Evolutionary conservation across 2,113 vertebrate species (phyloP), one percentile per base, ranked within the genome.

Genomic region (Spea bombifrons): DNA sequence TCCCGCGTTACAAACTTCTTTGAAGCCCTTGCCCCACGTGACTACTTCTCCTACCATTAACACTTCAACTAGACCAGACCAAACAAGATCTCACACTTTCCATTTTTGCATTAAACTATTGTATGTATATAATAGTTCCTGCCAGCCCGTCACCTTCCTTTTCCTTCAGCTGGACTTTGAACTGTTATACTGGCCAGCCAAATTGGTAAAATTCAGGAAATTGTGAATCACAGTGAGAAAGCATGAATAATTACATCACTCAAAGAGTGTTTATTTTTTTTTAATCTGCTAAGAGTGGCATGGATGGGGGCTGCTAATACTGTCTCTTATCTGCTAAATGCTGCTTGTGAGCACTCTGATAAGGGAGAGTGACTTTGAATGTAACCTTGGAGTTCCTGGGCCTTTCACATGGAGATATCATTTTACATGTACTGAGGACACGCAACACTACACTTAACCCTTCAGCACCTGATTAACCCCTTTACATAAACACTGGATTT

Each of bases 301-400:
- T 44, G 71, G 77, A 68, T 48, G 61, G 57, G 76, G 71, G 50
- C 65, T 67, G 71, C 46, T 72, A 66, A 67, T 73, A 43, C 69
- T 48, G 50, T 64, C 7, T 47, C 52, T 80, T 80, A 80, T 80
- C 78, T 80, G 71, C 52, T 53, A 50, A 74, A 74, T 74, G 49
- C 65, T 73, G 71, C 49, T 80, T 74, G 71, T 80, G 78, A 80
- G 78, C 48, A 57, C 59, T 71, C 52, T 59, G 78, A 80, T 80
- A 80, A 80, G 64, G 50, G 12, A 52, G 64, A 59, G 53, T 80
- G 78, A 80, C 78, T 80, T 80, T 80, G 78, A 46, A 80, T 80
- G 73, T 80, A 80, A 80, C 78, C 78, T 80, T 80, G 78, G 53
- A 74, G 71, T 73, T 73, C 78, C 78, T 80, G 71, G 71, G 78